phyloP scores from a whole-genome alignment of 2,797 vertebrate species.

The Otolemur crassicaudatus region DNA sequence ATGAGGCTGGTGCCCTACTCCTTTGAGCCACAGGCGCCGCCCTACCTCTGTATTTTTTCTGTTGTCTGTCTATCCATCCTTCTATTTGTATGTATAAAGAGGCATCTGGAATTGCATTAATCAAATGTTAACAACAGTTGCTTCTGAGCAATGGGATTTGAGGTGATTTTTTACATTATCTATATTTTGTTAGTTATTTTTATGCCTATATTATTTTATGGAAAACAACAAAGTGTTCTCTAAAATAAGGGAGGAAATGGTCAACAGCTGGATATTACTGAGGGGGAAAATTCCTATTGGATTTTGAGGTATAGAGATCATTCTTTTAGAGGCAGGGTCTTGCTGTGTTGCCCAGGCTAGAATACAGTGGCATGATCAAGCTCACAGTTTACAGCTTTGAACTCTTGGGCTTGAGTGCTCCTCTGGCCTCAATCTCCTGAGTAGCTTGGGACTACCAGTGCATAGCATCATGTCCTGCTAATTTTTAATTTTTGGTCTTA shows the following conservation, averaged over 20 bases:
- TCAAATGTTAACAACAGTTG: not conserved
- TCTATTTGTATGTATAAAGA: not conserved
- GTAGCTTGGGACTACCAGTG: not conserved
- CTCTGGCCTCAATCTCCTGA: not conserved
- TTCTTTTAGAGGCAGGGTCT: not conserved
- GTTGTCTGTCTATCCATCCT: not conserved
- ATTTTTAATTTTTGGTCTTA: not conserved
- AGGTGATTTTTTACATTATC: not conserved
- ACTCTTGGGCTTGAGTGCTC: not conserved
- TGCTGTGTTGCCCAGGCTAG: not conserved
- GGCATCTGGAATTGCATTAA: not conserved
- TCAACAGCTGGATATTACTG: not conserved
- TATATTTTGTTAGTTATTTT: constrained; percentile 22
- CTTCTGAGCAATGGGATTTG: not conserved
- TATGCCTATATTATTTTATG: not conserved
- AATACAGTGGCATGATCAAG: not conserved
- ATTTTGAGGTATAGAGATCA: not conserved
- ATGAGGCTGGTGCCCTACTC: too few species aligned
- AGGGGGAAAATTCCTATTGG: not conserved
- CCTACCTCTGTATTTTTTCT: not conserved
- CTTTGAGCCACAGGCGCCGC: too few species aligned
- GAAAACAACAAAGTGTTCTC: not conserved
- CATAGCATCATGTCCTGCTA: not conserved
- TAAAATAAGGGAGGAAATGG: not conserved
- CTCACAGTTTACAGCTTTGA: not conserved